These are phyloP conservation scores for Xanthorhoe designata DNA, from an alignment of 2,888 invertebrate species.

Conservation along the genomic window DNA sequence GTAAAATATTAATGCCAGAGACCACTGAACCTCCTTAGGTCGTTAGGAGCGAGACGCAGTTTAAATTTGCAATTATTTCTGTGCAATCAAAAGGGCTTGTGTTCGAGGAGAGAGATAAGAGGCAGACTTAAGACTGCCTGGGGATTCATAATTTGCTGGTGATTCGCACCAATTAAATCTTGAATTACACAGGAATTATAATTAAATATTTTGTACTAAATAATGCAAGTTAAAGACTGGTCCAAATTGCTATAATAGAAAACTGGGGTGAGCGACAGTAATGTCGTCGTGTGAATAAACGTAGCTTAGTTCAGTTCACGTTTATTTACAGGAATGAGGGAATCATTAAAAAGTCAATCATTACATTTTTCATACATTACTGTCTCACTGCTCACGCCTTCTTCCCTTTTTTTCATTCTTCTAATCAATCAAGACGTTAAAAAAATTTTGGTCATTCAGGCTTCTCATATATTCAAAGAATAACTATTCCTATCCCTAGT, in stretches of 20 bases:
- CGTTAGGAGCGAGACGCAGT: constrained; percentile 19
- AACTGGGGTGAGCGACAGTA: not conserved
- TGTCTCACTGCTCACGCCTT: too few relatives aligned
- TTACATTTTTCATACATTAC: too few relatives aligned
- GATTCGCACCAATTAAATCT: constrained; percentile 14
- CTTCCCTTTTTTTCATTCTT: too few relatives aligned
- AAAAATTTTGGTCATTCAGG: too few relatives aligned
- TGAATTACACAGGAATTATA: not conserved
- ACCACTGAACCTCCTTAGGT: constrained; percentile 14
- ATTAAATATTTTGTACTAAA: not conserved
- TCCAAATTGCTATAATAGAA: not conserved
- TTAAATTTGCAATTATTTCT: constrained; percentile 26
- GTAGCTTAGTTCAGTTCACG: too few relatives aligned
- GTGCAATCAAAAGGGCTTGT: constrained; percentile 20
- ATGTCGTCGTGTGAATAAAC: too few relatives aligned
- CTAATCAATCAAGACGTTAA: too few relatives aligned
- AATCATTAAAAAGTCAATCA: too few relatives aligned
- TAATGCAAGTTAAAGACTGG: not conserved
- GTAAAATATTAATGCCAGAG: constrained; percentile 22
- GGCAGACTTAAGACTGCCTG: constrained; percentile 5
- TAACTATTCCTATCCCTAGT: too few relatives aligned
- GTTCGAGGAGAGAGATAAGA: constrained; percentile 20
- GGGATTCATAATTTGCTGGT: constrained; percentile 20
- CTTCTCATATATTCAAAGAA: too few relatives aligned
- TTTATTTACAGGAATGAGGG: too few relatives aligned